Percentiles rank a stretch among this genome's conserved stretches.
These are phyloP conservation scores for Halcyon senegalensis DNA, from an alignment of 2,113 vertebrate genomes.

Conservation along the genomic window DNA sequence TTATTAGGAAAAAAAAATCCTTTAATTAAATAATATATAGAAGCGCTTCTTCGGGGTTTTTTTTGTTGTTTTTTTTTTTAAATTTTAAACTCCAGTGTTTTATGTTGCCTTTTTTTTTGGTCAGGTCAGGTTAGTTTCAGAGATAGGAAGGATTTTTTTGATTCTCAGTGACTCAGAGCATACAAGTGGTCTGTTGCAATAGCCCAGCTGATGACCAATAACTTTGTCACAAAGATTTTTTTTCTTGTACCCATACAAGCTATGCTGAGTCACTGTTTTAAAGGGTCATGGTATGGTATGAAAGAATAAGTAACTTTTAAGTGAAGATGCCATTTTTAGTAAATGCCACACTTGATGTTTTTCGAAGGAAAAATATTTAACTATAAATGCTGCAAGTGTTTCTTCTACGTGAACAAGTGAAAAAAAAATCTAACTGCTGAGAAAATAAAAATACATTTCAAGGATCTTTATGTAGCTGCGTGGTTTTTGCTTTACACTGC, in stretches of 20 bases:
- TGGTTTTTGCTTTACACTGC: background rate
- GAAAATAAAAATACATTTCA: background rate
- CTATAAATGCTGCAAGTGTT: background rate
- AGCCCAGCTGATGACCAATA: background rate
- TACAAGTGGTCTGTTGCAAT: too few species aligned
- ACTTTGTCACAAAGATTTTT: background rate
- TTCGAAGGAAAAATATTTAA: background rate
- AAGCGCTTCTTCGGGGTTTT: background rate
- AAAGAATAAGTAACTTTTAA: background rate
- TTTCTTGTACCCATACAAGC: background rate
- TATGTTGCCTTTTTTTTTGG: background rate
- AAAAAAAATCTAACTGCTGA: background rate
- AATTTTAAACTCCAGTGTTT: background rate
- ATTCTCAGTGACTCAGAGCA: background rate
- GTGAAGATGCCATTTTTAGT: background rate
- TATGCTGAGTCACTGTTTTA: background rate
- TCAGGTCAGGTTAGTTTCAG: background rate
- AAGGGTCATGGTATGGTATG: background rate
- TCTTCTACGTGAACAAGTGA: background rate
- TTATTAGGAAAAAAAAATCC: background rate
- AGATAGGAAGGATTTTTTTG: background rate
- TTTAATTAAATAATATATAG: background rate
- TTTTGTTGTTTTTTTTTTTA: background rate
- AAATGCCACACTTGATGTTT: background rate
- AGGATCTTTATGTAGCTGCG: background rate